phyloP scores from a whole-genome alignment of 1,140 invertebrate species.

The Neotoxoptera formosana region DNA sequence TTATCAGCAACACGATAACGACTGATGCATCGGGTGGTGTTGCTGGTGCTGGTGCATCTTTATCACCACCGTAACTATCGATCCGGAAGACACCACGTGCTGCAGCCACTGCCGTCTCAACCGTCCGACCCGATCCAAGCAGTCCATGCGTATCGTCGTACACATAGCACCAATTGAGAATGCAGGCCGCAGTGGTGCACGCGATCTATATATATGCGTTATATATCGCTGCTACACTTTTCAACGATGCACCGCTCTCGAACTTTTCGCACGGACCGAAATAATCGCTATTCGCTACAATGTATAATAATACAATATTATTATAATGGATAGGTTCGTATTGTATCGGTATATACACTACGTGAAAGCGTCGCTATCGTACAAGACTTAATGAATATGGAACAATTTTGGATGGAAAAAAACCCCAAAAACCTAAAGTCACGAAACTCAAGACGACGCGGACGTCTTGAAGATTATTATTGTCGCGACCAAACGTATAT shows the following conservation, averaged over 20 bases:
- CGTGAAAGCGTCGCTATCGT: too few relatives aligned
- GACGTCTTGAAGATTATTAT: too few relatives aligned
- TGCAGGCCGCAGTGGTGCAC: neutral
- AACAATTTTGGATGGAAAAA: too few relatives aligned
- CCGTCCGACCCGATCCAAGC: neutral
- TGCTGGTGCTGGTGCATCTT: neutral
- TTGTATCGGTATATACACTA: too few relatives aligned
- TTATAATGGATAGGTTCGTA: too few relatives aligned
- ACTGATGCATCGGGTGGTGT: neutral
- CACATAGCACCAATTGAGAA: neutral
- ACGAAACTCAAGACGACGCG: too few relatives aligned
- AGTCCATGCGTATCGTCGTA: conserved; percentile 11
- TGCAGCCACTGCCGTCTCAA: neutral
- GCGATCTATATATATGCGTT: neutral
- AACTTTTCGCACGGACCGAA: neutral
- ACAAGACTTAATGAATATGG: too few relatives aligned
- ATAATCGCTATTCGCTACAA: neutral
- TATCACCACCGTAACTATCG: neutral
- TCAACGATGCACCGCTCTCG: neutral
- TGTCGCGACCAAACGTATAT: neutral
- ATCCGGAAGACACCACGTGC: conserved; percentile 43
- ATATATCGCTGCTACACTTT: neutral
- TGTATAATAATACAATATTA: neutral
- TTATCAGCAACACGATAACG: conserved; percentile 27
- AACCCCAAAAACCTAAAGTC: too few relatives aligned